phyloP scores from a whole-genome alignment of 2,797 vertebrate genomes.

The Myiotriccus ornatus region DNA sequence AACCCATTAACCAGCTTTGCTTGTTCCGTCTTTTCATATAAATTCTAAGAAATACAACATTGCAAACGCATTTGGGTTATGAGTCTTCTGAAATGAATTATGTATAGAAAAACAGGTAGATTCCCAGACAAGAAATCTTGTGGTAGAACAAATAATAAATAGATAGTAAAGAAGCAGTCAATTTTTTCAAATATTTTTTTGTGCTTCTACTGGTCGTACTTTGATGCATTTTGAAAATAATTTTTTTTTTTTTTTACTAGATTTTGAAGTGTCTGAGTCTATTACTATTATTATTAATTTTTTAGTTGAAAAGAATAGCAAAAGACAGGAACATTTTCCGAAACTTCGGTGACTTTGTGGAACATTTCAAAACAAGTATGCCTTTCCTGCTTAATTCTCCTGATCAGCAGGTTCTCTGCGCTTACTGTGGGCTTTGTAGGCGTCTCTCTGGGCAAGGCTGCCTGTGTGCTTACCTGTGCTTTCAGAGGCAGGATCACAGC shows the following conservation, averaged over 20 bases:
- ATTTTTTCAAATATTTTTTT: not conserved
- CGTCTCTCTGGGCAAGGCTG: not conserved
- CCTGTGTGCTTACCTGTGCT: conserved; percentile 60
- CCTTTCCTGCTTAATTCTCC: not conserved
- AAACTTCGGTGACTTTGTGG: not conserved
- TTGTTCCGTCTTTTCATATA: not conserved
- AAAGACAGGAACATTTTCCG: not conserved
- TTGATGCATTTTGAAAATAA: not conserved
- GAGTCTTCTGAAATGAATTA: not conserved
- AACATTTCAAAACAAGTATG: not conserved
- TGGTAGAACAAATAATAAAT: not conserved
- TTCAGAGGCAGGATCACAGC: conserved; percentile 55
- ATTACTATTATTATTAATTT: not conserved
- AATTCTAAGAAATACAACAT: not conserved
- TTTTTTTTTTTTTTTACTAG: not conserved
- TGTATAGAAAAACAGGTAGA: not conserved
- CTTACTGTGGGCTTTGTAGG: not conserved
- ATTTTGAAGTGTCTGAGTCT: not conserved
- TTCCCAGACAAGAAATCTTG: not conserved
- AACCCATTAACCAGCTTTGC: not conserved
- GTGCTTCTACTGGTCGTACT: not conserved
- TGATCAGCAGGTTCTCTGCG: not conserved
- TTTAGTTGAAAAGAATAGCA: not conserved
- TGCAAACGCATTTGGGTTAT: not conserved
- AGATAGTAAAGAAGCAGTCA: not conserved